Base-by-base conservation (phyloP, 2,797 vertebrate genomes). In the Peromyscus aztecus region DNA sequence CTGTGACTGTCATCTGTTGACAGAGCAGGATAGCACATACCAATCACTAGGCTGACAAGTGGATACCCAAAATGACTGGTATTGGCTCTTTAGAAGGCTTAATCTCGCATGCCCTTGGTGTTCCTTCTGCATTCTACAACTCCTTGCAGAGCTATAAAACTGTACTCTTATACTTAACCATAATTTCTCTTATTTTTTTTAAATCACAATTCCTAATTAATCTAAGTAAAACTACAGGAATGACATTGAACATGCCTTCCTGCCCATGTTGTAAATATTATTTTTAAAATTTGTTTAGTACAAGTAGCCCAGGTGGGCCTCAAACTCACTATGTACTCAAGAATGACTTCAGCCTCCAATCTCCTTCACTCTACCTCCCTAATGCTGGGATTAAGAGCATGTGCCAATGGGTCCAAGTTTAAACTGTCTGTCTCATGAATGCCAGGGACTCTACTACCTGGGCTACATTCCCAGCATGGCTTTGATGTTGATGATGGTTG, bases 201-300 rank as follows among this genome's bases (percentile, higher is more conserved):
- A 95, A 84, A 59, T 73, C 27, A 84, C 34, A 57, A 69, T 76
- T 37, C 69, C 63, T 81, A 89, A 37, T 83, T 93, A 7, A 49
- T 75, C 27, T 61, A 63, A 57, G 27, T 14, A 59, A 52, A 90
- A 85, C 29, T 49, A 4, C 2, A 61, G 23, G n/a, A 76, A 43
- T 23, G 6, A 37, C 40, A 4, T 34, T 43, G 3, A 31, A 11
- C 13, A 40, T 0, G 31, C 43, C 31, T 71, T 75, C 49, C 27
- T 49, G 40, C 14, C 23, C 46, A 23, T 55, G 83, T 52, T 52
- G 57, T 46, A 12, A 78, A 78, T 19, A 19, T 59, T 59, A 14
- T 59, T 59, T 52, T 86, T 67, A 67, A n/a, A 67, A 17, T 57
- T 21, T 73, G 24, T 57, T 88, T 57, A 29, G 14, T 29, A 52